phyloP scores from a whole-genome alignment of 2,113 vertebrate genomes.

The Sander lucioperca region DNA sequence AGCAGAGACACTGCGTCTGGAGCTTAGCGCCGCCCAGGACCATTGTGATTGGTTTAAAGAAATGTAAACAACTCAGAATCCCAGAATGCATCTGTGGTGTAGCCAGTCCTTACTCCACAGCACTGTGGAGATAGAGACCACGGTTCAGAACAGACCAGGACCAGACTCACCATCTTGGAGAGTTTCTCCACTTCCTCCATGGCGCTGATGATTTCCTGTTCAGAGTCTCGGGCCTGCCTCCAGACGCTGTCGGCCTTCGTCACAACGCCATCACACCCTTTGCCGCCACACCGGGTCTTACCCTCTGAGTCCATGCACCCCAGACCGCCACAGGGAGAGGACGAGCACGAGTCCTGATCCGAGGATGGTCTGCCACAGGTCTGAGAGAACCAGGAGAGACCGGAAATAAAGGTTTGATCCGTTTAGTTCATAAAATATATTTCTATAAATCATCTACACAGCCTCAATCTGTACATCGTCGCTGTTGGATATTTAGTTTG shows the following conservation, averaged over 20 bases:
- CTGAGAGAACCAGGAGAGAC: slow-evolving; percentile 75
- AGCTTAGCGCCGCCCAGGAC: no score
- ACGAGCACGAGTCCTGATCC: slow-evolving; percentile 82
- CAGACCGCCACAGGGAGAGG: slow-evolving; percentile 88
- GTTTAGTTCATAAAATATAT: neutral
- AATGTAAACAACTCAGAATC: no score
- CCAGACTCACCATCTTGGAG: slow-evolving; percentile 90
- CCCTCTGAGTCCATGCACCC: slow-evolving; percentile 87
- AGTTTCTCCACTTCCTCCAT: slow-evolving; percentile 95
- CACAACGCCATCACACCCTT: slow-evolving; percentile 89
- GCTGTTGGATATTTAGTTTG: no score
- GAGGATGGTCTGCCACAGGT: slow-evolving; percentile 87
- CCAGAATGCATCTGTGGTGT: no score
- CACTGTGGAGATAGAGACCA: neutral
- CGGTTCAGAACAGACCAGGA: neutral
- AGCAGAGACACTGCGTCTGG: no score
- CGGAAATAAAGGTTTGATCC: neutral
- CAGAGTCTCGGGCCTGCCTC: slow-evolving; percentile 90
- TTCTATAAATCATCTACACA: no score
- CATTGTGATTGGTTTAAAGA: no score
- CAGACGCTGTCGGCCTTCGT: slow-evolving; percentile 85
- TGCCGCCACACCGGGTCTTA: slow-evolving; percentile 88
- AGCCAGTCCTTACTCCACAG: no score
- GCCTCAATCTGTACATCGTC: no score
- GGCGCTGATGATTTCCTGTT: slow-evolving; percentile 89